phyloP scores from a whole-genome alignment of 2,113 vertebrate species.

The Alethe diademata region DNA sequence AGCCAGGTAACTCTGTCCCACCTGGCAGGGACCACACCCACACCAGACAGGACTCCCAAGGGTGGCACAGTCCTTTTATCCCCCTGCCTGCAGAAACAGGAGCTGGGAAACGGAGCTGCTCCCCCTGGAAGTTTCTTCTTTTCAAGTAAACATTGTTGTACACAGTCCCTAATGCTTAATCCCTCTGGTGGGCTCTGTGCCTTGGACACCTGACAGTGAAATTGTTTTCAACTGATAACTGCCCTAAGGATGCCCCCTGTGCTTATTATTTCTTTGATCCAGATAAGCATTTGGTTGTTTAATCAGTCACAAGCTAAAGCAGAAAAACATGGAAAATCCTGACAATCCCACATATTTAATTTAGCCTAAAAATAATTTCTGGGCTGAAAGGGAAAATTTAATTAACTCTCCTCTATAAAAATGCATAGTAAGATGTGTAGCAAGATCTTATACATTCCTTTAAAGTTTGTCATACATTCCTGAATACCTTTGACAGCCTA shows the following conservation, averaged over 20 bases:
- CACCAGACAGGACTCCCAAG: neutral
- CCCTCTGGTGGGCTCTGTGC: neutral
- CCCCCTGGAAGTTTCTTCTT: neutral
- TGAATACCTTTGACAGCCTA: slow-evolving; percentile 65
- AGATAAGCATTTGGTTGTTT: slow-evolving; percentile 52
- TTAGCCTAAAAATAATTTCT: slow-evolving; percentile 61
- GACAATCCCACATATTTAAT: neutral
- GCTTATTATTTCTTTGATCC: slow-evolving; percentile 51
- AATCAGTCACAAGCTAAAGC: neutral
- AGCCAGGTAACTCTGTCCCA: neutral
- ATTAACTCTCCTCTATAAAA: slow-evolving; percentile 72
- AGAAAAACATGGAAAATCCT: neutral
- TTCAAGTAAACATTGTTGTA: neutral
- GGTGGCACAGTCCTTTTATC: neutral
- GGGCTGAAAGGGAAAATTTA: slow-evolving; percentile 68
- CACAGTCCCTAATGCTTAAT: neutral
- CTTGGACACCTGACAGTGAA: neutral
- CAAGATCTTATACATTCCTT: slow-evolving; percentile 68
- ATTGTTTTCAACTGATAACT: neutral
- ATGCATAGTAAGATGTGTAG: slow-evolving; percentile 63
- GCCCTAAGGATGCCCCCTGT: slow-evolving; percentile 35
- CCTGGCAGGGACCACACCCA: neutral
- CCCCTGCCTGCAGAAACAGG: neutral
- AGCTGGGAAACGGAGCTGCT: neutral
- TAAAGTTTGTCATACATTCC: slow-evolving; percentile 75